A percentile compares a stretch with the other conserved stretches of the same genome.
phyloP scores from a whole-genome alignment of 2,797 vertebrate genomes.

The Monodelphis domestica region DNA sequence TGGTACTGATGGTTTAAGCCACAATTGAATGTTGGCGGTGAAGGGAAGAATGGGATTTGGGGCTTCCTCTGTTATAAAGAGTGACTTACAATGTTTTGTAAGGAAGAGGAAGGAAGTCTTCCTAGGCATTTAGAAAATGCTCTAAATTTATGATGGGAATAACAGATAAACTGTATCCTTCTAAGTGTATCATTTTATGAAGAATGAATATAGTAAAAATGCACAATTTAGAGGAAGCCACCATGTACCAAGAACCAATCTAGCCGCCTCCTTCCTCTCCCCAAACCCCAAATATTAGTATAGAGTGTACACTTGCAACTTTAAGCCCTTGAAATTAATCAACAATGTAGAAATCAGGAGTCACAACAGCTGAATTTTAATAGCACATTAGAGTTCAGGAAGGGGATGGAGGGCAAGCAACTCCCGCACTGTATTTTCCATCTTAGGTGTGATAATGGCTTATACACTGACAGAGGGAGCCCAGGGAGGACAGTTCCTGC shows the following conservation, averaged over 20 bases:
- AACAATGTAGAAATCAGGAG: constrained; percentile 34
- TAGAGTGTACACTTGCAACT: not conserved
- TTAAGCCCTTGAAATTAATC: constrained; percentile 34
- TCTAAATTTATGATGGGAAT: constrained; percentile 21
- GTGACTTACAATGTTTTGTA: constrained; percentile 36
- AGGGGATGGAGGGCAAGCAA: not conserved
- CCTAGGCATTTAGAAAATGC: not conserved
- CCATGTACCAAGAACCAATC: constrained; percentile 14
- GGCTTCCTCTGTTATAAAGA: not conserved
- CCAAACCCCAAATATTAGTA: constrained; percentile 27
- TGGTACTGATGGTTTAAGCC: not conserved
- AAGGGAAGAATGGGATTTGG: constrained; percentile 1
- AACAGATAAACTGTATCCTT: not conserved
- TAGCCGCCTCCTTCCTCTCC: not conserved
- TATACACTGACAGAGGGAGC: constrained; percentile 6
- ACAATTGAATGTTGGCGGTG: constrained; percentile 15
- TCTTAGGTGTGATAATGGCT: constrained; percentile 19
- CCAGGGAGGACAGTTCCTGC: constrained; percentile 56
- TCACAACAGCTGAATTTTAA: constrained; percentile 31
- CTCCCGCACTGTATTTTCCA: not conserved
- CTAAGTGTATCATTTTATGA: constrained; percentile 25
- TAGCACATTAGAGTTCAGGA: constrained; percentile 19
- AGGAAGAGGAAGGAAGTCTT: constrained; percentile 33
- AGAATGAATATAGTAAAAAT: constrained; percentile 10
- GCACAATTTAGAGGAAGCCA: constrained; percentile 17